Conservation (phyloP, 2,797 vertebrate species). For the Rhyacichthys aspro region DNA sequence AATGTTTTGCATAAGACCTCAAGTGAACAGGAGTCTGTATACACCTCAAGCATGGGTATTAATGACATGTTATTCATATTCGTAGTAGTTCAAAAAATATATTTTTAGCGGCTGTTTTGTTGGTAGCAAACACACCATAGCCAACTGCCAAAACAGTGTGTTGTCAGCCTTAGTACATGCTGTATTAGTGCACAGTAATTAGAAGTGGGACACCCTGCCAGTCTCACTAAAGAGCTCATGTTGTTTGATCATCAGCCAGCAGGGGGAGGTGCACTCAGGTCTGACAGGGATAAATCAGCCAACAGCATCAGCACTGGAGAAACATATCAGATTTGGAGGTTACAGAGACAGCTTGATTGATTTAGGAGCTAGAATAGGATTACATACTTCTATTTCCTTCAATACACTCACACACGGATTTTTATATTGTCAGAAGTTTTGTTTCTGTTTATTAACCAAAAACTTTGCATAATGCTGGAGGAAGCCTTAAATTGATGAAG, state of each 20-base stretch:
- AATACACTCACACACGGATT: neutral
- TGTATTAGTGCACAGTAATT: conserved; percentile 45
- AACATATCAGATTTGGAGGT: conserved; percentile 15
- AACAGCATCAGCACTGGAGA: conserved; percentile 8
- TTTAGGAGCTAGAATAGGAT: conserved; percentile 3
- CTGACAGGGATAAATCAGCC: conserved; percentile 33
- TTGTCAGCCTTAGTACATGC: conserved; percentile 42
- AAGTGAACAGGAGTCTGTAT: neutral
- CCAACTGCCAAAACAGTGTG: conserved; percentile 45
- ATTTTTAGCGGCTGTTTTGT: conserved; percentile 21
- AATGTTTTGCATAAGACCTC: neutral
- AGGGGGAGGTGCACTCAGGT: conserved; percentile 39
- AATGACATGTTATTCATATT: neutral
- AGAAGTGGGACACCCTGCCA: conserved; percentile 51
- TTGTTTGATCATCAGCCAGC: conserved; percentile 64
- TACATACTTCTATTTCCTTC: neutral
- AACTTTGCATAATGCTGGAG: too few relatives aligned
- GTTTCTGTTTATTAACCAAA: too few relatives aligned
- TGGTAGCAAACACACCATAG: conserved; percentile 27
- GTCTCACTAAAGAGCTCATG: conserved; percentile 33
- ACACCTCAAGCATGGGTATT: neutral
- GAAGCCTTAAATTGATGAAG: too few relatives aligned
- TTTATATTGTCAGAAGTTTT: too few relatives aligned
- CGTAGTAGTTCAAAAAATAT: neutral
- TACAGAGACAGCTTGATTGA: conserved; percentile 10